Percentiles rank a stretch among this genome's conserved stretches.
These are phyloP conservation scores for Leucoraja erinaceus DNA, from an alignment of 2,113 vertebrate genomes.

Conservation along the genomic window DNA sequence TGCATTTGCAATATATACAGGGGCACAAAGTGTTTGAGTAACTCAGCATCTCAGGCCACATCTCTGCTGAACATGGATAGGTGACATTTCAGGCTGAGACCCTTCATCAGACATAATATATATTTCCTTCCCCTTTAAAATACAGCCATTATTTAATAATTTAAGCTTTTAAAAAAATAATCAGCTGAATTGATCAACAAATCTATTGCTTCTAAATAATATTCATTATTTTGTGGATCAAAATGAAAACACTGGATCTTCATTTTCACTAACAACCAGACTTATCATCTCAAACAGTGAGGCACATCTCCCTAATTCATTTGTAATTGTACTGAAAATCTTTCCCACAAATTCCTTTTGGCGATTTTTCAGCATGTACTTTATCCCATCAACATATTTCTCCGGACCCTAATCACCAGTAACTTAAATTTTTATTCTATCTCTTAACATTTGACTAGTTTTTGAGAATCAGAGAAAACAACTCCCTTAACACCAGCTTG, in stretches of 20 bases:
- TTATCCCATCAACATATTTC: not conserved
- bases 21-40: too few species aligned
- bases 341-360: not conserved
- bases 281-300: not conserved
- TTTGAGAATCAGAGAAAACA: not conserved
- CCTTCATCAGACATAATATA: too few species aligned
- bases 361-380: not conserved
- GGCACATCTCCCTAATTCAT: not conserved
- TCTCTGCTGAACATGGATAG: too few species aligned
- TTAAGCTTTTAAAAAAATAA: too few species aligned
- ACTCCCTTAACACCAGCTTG: not conserved
- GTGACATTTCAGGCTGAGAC: too few species aligned
- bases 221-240: not conserved
- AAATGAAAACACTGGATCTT: not conserved
- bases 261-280: not conserved
- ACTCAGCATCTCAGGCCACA: too few species aligned
- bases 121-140: too few species aligned
- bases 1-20: too few species aligned
- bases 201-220: too few species aligned
- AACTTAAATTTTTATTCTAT: not conserved
- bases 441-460: not conserved
- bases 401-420: not conserved
- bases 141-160: too few species aligned
- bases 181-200: too few species aligned
- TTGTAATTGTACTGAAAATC: not conserved